These are phyloP conservation scores for Cygnus buccinator DNA, from an alignment of 2,113 vertebrate genomes.

Conservation along the genomic window DNA sequence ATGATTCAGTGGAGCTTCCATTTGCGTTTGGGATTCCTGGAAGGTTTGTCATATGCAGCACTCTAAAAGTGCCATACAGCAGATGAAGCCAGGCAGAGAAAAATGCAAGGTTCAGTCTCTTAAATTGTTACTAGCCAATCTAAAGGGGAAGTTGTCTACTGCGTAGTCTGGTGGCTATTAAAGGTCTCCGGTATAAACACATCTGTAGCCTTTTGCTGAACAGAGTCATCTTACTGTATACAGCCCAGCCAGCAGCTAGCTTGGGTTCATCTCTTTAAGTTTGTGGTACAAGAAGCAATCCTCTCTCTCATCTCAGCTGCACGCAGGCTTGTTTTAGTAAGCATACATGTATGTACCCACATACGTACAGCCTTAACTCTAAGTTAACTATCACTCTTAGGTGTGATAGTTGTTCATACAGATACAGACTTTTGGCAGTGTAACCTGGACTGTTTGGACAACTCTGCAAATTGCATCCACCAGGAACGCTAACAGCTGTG, in stretches of 20 bases:
- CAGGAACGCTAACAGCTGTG: neutral
- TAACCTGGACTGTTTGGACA: neutral
- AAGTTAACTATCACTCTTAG: neutral
- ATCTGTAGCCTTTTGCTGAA: neutral
- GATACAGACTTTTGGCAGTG: neutral
- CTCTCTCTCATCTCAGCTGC: neutral
- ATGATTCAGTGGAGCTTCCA: conserved; percentile 30
- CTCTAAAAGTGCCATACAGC: neutral
- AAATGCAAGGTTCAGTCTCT: neutral
- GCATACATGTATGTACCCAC: neutral
- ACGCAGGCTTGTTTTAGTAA: neutral
- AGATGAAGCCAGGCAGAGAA: neutral
- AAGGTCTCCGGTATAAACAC: neutral
- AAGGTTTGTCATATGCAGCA: conserved; percentile 49
- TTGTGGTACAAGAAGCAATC: neutral
- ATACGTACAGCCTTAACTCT: neutral
- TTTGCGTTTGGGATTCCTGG: conserved; percentile 50
- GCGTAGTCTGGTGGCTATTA: neutral
- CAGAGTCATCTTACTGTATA: neutral
- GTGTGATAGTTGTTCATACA: neutral
- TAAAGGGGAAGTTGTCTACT: neutral
- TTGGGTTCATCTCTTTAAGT: neutral
- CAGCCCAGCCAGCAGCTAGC: neutral
- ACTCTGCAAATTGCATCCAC: neutral
- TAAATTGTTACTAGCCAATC: neutral